phyloP scores from a whole-genome alignment of 2,888 invertebrate species.

The Melangyna quadrimaculata region DNA sequence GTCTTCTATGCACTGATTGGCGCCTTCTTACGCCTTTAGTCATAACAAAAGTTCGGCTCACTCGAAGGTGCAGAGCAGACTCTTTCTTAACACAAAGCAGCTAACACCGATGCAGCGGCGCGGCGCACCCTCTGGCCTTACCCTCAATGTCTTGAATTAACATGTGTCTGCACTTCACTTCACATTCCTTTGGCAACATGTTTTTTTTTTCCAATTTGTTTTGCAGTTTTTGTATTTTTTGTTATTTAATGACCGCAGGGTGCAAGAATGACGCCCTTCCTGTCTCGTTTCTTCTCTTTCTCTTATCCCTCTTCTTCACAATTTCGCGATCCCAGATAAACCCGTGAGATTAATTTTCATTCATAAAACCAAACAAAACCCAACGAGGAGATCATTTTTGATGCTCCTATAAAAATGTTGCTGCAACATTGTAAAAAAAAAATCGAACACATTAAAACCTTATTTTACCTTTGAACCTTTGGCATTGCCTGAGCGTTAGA shows the following conservation, averaged over 20 bases:
- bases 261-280: constrained; percentile 21
- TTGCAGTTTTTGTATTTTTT: neutral
- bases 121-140: constrained; percentile 19
- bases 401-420: constrained; percentile 35
- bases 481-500: neutral
- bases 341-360: constrained; percentile 60
- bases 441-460: neutral
- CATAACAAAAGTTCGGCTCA: constrained; percentile 59
- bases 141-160: constrained; percentile 49
- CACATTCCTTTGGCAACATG: constrained; percentile 55
- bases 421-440: constrained; percentile 59
- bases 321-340: constrained; percentile 8
- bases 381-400: neutral
- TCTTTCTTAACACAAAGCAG: neutral
- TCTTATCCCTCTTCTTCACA: neutral
- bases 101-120: neutral
- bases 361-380: constrained; percentile 54
- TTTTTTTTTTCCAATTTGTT: constrained; percentile 2
- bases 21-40: constrained; percentile 64
- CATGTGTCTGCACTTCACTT: constrained; percentile 64
- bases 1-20: constrained; percentile 38
- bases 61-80: constrained; percentile 56
- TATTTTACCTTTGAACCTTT: constrained; percentile 59
- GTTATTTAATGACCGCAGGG: constrained; percentile 33
- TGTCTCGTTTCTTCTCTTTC: neutral